Percentiles rank a stretch among this genome's conserved stretches.
Conservation (phyloP, 2,888 invertebrate species). For the Lypha dubia region DNA sequence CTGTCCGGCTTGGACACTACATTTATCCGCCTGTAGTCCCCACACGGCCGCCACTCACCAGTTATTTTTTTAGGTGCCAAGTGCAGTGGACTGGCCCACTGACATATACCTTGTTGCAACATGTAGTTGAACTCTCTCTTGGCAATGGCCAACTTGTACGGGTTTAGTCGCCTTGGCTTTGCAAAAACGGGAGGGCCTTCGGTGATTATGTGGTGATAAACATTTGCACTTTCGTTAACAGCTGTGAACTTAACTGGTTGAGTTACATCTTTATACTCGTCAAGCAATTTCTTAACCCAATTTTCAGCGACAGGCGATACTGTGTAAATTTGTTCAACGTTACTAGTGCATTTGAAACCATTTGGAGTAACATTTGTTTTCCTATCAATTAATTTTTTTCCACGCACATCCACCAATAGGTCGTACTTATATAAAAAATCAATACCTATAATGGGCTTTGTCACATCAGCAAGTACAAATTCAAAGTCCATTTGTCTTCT, state of each 20-base stretch:
- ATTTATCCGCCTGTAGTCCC: neutral
- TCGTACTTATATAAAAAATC: slow-evolving; percentile 16
- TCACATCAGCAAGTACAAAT: slow-evolving; percentile 5
- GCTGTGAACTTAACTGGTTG: no score
- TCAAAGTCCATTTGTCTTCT: no score
- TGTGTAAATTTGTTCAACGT: neutral
- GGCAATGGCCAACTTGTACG: no score
- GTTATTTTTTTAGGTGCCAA: no score
- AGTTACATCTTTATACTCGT: no score
- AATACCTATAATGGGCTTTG: neutral
- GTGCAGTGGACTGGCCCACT: neutral
- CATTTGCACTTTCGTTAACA: no score
- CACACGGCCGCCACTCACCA: neutral
- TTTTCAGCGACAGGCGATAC: no score
- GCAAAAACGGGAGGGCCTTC: no score
- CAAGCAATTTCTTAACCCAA: no score
- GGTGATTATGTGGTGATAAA: no score
- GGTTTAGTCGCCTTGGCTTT: no score
- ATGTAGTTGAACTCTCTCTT: neutral
- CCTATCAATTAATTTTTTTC: slow-evolving; percentile 11
- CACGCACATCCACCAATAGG: no score
- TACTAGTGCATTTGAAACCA: neutral
- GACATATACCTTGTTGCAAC: neutral
- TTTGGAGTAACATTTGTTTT: neutral
- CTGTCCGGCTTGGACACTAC: neutral